Conservation (phyloP, 2,888 invertebrate genomes). For the Eudemis profundana region DNA sequence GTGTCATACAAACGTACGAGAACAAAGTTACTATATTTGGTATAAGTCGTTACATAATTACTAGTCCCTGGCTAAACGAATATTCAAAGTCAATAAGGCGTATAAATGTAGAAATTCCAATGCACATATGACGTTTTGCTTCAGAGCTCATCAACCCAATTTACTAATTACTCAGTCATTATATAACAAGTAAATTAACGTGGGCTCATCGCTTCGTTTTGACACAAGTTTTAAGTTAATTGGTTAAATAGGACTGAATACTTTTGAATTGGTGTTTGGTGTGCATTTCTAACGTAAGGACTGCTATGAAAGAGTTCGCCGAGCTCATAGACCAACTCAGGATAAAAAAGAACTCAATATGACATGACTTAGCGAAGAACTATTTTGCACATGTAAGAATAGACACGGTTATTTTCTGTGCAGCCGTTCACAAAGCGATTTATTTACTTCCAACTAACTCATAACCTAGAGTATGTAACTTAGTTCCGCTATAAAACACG, state of each 20-base stretch:
- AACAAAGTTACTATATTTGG: too few relatives aligned
- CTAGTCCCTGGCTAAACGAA: not conserved
- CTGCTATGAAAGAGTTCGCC: too few relatives aligned
- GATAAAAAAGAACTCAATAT: too few relatives aligned
- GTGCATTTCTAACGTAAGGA: too few relatives aligned
- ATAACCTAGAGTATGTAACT: slow-evolving; percentile 19
- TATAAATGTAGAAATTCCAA: not conserved
- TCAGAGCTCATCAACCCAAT: not conserved
- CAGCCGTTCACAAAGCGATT: too few relatives aligned
- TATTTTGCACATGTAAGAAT: too few relatives aligned
- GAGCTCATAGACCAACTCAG: too few relatives aligned
- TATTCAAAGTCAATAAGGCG: not conserved
- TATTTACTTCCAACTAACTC: not conserved
- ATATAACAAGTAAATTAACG: not conserved
- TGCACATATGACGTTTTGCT: not conserved
- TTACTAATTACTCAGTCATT: slow-evolving; percentile 10
- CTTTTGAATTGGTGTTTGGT: too few relatives aligned
- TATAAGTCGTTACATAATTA: too few relatives aligned
- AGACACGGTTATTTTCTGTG: too few relatives aligned
- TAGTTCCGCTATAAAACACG: slow-evolving; percentile 17
- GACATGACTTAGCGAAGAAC: too few relatives aligned
- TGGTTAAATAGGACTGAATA: not conserved
- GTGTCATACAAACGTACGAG: too few relatives aligned
- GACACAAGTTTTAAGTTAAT: not conserved
- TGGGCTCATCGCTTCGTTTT: not conserved